Evolutionary conservation across 2,888 invertebrate species (phyloP).

Genomic region (Eupithecia dodoneata): DNA sequence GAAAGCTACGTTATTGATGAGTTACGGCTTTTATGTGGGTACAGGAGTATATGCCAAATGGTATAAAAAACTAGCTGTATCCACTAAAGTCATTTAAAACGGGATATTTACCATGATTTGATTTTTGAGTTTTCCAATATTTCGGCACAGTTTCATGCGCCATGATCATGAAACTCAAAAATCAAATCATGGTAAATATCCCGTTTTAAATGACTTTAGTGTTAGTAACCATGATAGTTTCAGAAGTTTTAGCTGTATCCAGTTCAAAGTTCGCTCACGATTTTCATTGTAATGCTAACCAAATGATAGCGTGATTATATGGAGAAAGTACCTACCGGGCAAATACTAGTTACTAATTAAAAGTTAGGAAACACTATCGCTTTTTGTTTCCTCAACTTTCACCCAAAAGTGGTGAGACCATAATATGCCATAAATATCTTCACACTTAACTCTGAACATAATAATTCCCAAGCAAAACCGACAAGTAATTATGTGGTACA

Average conservation of each 20-base stretch:
- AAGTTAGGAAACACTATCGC: not conserved
- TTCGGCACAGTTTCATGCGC: too few relatives aligned
- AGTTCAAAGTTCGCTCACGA: not conserved
- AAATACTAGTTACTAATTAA: not conserved
- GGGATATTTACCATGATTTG: too few relatives aligned
- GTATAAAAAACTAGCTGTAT: not conserved
- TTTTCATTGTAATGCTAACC: not conserved
- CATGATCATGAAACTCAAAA: too few relatives aligned
- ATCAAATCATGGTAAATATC: too few relatives aligned
- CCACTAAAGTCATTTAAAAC: too few relatives aligned
- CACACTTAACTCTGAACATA: not conserved
- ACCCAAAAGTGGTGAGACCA: not conserved
- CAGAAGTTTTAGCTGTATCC: too few relatives aligned
- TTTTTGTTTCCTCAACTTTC: slow-evolving; percentile 4
- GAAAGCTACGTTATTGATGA: too few relatives aligned
- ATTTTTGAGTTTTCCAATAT: too few relatives aligned
- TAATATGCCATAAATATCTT: slow-evolving; percentile 6
- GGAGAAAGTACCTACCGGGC: not conserved
- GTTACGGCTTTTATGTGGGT: too few relatives aligned
- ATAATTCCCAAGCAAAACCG: slow-evolving; percentile 8
- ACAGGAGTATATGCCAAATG: too few relatives aligned
- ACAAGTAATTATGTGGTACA: slow-evolving; percentile 16
- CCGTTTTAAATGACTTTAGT: too few relatives aligned
- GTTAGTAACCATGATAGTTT: too few relatives aligned
- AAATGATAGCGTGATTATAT: not conserved